These are phyloP conservation scores for Novumbra hubbsi DNA, from an alignment of 2,797 vertebrate species.

Conservation along the genomic window DNA sequence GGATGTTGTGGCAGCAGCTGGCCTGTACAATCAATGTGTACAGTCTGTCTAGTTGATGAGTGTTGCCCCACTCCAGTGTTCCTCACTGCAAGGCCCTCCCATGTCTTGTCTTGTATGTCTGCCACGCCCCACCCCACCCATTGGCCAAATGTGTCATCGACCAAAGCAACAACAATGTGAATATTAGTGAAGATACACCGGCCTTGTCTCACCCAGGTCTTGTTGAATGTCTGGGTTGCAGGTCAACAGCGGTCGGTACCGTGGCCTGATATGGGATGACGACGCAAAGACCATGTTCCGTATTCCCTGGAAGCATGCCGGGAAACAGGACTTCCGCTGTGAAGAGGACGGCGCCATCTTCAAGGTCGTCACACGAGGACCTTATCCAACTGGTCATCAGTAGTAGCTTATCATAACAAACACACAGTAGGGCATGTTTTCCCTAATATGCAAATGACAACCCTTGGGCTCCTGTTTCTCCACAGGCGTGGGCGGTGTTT, in stretches of 20 bases:
- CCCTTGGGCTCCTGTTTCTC: no score
- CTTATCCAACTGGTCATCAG: neutral
- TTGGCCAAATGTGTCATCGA: no score
- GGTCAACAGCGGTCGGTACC: slow-evolving; percentile 80
- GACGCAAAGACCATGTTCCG: slow-evolving; percentile 82
- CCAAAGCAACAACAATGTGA: no score
- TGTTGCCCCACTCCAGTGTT: no score
- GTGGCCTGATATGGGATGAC: slow-evolving; percentile 84
- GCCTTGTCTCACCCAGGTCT: neutral
- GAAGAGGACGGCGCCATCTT: slow-evolving; percentile 89
- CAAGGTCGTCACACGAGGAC: slow-evolving; percentile 67
- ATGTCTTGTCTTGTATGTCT: no score
- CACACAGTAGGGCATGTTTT: no score
- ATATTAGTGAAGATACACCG: no score
- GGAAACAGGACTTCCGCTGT: slow-evolving; percentile 88
- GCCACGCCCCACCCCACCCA: no score
- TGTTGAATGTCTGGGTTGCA: slow-evolving; percentile 30
- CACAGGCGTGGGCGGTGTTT: slow-evolving; percentile 84
- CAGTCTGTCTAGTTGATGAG: no score
- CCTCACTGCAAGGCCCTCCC: no score
- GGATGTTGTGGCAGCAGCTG: neutral
- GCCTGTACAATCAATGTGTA: neutral
- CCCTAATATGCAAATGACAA: no score
- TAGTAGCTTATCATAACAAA: neutral
- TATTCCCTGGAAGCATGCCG: slow-evolving; percentile 91